Conservation (phyloP, 2,113 vertebrate genomes). For the Tyto alba region DNA sequence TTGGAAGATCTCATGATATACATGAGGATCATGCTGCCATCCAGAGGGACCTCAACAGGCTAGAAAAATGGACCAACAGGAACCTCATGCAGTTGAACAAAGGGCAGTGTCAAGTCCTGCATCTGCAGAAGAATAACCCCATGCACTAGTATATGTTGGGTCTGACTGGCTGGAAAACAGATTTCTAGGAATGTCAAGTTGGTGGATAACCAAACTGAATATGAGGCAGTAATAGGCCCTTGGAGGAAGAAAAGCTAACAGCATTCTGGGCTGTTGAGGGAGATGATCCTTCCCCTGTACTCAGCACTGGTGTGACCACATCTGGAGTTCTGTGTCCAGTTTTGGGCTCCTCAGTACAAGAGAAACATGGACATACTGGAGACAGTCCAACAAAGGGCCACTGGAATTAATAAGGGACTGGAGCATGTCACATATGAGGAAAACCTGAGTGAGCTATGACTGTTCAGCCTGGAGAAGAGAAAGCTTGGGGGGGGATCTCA, state of each 20-base stretch:
- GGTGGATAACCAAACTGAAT: neutral
- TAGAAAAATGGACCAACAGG: neutral
- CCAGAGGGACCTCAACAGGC: neutral
- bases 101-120: neutral
- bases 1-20: neutral
- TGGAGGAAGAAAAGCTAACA: neutral
- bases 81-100: neutral
- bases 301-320: neutral
- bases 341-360: no score
- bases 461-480: no score
- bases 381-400: no score
- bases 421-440: no score
- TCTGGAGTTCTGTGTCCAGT: no score
- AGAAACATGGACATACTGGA: no score
- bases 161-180: neutral
- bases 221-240: neutral
- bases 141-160: neutral
- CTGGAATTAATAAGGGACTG: no score
- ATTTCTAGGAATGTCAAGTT: neutral
- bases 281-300: neutral
- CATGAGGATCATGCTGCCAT: neutral
- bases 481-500: no score
- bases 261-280: neutral
- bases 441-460: no score
- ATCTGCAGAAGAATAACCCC: neutral